These are phyloP conservation scores for Caenorhabditis sp. DNA, from an alignment of 2,888 invertebrate species.

Conservation along the genomic window DNA sequence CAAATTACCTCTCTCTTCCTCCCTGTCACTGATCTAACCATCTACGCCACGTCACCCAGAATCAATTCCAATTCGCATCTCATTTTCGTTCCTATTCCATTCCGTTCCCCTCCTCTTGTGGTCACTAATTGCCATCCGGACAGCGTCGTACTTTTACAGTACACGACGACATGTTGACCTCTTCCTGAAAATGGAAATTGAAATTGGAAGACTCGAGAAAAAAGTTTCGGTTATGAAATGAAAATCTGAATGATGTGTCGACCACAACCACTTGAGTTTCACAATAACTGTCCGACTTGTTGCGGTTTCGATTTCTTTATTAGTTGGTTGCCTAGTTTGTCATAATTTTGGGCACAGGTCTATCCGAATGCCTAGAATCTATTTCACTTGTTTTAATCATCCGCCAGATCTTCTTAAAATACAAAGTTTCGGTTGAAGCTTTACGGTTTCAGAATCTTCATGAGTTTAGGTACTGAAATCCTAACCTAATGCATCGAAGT, in stretches of 20 bases:
- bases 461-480: no score
- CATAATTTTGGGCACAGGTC: no score
- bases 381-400: no score
- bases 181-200: neutral
- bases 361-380: no score
- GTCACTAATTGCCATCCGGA: slow-evolving; percentile 30
- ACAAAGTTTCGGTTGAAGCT: no score
- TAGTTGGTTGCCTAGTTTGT: no score
- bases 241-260: neutral
- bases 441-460: no score
- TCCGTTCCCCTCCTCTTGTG: neutral
- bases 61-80: slow-evolving; percentile 31
- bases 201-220: slow-evolving; percentile 5
- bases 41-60: slow-evolving; percentile 30
- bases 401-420: no score
- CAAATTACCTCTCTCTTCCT: no score
- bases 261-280: slow-evolving; percentile 6
- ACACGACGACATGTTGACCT: neutral
- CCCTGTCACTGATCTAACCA: neutral
- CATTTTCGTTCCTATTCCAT: neutral
- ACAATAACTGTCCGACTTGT: neutral
- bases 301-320: neutral
- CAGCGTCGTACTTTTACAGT: slow-evolving; percentile 2
- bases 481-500: no score
- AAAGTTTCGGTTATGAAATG: slow-evolving; percentile 12